Conservation (phyloP, 2,797 vertebrate species). For the Aselliscus stoliczkanus region DNA sequence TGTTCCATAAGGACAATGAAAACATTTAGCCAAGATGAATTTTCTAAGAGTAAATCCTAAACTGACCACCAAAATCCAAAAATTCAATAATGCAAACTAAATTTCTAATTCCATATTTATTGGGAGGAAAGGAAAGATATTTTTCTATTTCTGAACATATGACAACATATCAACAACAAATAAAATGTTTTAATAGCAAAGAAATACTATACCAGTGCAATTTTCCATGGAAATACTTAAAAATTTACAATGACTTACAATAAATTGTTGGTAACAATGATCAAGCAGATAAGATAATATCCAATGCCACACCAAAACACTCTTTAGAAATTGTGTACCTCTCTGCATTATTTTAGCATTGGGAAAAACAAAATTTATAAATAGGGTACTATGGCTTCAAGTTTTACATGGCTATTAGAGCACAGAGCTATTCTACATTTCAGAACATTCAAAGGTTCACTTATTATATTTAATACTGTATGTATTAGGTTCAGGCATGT, state of each 20-base stretch:
- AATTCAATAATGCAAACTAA: conserved; percentile 15
- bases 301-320: neutral
- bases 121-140: neutral
- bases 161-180: neutral
- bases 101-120: neutral
- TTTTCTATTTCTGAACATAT: neutral
- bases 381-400: neutral
- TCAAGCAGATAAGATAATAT: neutral
- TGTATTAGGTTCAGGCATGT: conserved; percentile 11
- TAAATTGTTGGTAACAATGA: conserved; percentile 24
- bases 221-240: neutral
- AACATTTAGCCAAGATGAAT: conserved; percentile 12
- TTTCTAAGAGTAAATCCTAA: conserved; percentile 11
- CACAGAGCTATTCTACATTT: neutral
- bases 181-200: neutral
- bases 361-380: neutral
- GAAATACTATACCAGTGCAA: neutral
- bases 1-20: neutral
- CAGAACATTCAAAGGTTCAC: conserved; percentile 22
- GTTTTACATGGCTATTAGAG: neutral
- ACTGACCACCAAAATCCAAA: neutral
- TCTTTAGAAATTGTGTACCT: neutral
- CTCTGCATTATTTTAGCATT: neutral
- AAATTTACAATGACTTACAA: conserved; percentile 19
- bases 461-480: conserved; percentile 27